Base-by-base conservation (phyloP, 2,888 invertebrate species). In the Noctua janthe region DNA sequence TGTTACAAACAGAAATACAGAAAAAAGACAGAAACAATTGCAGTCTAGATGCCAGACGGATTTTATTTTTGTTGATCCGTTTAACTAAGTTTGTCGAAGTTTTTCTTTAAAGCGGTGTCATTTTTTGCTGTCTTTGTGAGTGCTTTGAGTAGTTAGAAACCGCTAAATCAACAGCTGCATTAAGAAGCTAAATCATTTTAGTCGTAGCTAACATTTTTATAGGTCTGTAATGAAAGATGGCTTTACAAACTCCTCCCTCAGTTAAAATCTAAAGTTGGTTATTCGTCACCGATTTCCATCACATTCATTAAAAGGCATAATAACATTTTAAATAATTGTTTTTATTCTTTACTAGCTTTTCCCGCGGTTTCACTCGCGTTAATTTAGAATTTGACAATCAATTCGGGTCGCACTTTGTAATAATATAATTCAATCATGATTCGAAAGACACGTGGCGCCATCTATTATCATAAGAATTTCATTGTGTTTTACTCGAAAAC, bases 1-100 rank as follows among this genome's bases (percentile, higher is more conserved):
- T 94, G 93, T 93, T 92, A 91, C 89, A 90, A 88, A 87, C 88
- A 91, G 88, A 92, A 94, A 94, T 92, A 91, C 92, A 92, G 89
- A 88, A 91, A 91, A 92, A 91, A 87, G 87, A 91, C 90, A 92
- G 90, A 87, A 87, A 90, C 86, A 88, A 89, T 87, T 72, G 77
- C 76, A 84, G 84, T 62, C 85, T 86, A 81, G 80, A 81, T 85
- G 80, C 76, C 88, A 83, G 89, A 83, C 86, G 80, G 80, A 84
- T 87, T 85, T 87, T 86, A 88, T 87, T 90, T 91, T 87, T 88
- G 90, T 90, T 87, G 89, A 91, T 91, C 87, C 78, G 74, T 83
- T 83, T 87, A 89, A 89, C 81, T 85, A 81, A 85, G 85, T 90
- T 88, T 87, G 86, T 83, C 70, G 71, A 72, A 80, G 81, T 69